Conservation (phyloP, 2,113 vertebrate genomes). For the Todiramphus chloris region DNA sequence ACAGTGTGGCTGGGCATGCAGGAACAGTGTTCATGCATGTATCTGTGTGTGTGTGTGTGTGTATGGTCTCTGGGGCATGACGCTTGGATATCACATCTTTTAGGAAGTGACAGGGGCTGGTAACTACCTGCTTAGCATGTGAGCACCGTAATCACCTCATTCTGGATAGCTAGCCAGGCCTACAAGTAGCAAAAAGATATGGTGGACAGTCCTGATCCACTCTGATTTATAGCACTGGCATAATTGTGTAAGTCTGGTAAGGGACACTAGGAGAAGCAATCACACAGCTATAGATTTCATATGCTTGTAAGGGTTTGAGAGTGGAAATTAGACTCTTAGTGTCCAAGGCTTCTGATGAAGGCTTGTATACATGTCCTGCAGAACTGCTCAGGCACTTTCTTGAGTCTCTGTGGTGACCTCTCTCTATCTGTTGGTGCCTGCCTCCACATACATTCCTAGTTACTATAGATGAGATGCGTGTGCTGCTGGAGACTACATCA, state of each 20-base stretch:
- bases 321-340: accelerated
- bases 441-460: not conserved
- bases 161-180: accelerated
- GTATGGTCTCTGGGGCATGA: accelerated
- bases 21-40: accelerated
- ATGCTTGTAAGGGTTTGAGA: accelerated
- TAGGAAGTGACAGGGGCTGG: not conserved
- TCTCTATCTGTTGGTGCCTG: not conserved
- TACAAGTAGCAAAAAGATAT: not conserved
- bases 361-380: accelerated
- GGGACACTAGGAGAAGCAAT: accelerated
- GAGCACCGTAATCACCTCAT: accelerated
- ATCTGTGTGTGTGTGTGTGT: too few species aligned
- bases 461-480: accelerated
- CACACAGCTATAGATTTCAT: not conserved
- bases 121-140: not conserved
- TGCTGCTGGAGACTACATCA: too few species aligned
- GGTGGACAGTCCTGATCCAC: accelerated
- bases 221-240: not conserved
- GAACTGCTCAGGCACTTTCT: not conserved
- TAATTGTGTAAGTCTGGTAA: accelerated
- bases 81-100: not conserved
- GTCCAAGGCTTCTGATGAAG: not conserved
- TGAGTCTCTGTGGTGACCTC: accelerated
- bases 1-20: accelerated